phyloP scores from a whole-genome alignment of 2,113 vertebrate genomes.

The Lycaon pictus region DNA sequence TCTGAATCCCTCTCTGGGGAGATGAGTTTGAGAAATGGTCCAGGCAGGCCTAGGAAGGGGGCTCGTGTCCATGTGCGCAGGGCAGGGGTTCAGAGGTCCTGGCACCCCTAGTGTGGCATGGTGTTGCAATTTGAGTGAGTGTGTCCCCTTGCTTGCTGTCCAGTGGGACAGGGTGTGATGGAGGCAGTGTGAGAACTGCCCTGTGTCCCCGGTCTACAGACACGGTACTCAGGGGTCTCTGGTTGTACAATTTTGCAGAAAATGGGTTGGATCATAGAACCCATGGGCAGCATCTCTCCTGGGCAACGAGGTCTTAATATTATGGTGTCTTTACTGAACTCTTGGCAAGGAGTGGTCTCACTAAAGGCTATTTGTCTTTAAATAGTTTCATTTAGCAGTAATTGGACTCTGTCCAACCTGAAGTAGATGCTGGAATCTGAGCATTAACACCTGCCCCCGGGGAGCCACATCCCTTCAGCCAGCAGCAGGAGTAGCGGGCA shows the following conservation, averaged over 20 bases:
- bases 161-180: fast-evolving
- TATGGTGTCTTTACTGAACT: not conserved
- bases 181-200: not conserved
- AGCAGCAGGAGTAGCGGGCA: not conserved
- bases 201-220: not conserved
- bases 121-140: too few relatives aligned
- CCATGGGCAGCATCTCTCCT: fast-evolving
- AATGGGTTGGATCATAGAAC: too few relatives aligned
- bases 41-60: not conserved
- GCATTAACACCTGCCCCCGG: fast-evolving
- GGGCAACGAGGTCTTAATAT: not conserved
- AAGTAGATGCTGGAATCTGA: not conserved
- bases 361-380: not conserved
- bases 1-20: not conserved
- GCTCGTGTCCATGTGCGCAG: fast-evolving
- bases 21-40: fast-evolving
- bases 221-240: not conserved
- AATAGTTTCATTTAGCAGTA: not conserved
- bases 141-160: not conserved
- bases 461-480: not conserved
- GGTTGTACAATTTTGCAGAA: not conserved
- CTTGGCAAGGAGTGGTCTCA: not conserved
- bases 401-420: not conserved
- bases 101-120: fast-evolving
- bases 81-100: not conserved